Conservation (phyloP, 37 sponge, comb jelly and placozoan species). For the Crambe crambe region DNA sequence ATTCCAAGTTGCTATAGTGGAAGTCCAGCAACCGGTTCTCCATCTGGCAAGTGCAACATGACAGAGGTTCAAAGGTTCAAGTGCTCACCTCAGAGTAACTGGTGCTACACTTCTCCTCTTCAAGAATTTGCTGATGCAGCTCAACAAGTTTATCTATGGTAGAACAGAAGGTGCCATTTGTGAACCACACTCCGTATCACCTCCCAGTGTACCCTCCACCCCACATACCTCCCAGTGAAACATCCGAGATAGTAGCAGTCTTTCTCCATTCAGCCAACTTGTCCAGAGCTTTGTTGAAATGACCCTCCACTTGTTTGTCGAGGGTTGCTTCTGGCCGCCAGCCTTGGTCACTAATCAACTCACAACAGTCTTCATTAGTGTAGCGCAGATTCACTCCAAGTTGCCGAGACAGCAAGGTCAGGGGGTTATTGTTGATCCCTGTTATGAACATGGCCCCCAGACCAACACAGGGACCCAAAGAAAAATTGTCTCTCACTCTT, state of each 20-base stretch:
- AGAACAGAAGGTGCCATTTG: background rate
- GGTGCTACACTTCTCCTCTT: constrained; percentile 1
- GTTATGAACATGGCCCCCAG: constrained; percentile 90
- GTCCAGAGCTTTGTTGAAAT: constrained; percentile 80
- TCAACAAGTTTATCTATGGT: constrained; percentile 20
- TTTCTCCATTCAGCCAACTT: constrained; percentile 77
- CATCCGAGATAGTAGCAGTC: constrained; percentile 6
- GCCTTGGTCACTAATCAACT: constrained; percentile 71
- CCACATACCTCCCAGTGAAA: constrained; percentile 55
- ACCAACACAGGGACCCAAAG: constrained; percentile 66
- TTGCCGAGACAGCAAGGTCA: constrained; percentile 73
- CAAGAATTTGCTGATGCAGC: constrained; percentile 15
- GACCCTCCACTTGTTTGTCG: constrained; percentile 67
- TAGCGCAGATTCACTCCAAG: constrained; percentile 40
- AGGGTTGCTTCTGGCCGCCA: constrained; percentile 6
- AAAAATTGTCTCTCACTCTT: constrained; percentile 65
- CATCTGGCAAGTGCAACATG: constrained; percentile 24
- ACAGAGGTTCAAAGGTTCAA: background rate
- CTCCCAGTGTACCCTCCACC: background rate
- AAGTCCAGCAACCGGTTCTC: constrained; percentile 77
- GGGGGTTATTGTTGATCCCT: constrained; percentile 82
- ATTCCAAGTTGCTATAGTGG: constrained; percentile 88
- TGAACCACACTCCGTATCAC: background rate
- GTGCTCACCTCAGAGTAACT: constrained; percentile 10
- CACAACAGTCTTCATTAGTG: constrained; percentile 75